Evolutionary conservation across 2,888 invertebrate species (phyloP).

Genomic region (Monoplex corrugatus): DNA sequence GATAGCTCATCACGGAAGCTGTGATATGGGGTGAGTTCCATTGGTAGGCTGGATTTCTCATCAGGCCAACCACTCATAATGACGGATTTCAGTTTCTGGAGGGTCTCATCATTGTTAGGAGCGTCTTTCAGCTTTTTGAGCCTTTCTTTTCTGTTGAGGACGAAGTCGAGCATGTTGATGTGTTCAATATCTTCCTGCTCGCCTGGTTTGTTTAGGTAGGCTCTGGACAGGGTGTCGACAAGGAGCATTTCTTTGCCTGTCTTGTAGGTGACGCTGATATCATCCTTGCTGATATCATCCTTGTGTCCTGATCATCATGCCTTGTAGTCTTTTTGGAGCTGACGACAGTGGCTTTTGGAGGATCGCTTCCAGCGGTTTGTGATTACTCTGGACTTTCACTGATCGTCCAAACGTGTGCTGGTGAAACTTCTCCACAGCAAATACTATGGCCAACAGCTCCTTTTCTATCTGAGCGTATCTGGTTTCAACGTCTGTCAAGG

Average conservation of each 20-base stretch:
- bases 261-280: constrained; percentile 54
- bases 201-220: constrained; percentile 60
- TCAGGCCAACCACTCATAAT: constrained; percentile 12
- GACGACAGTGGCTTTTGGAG: constrained; percentile 55
- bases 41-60: neutral
- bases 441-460: constrained; percentile 62
- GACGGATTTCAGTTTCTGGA: neutral
- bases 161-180: constrained; percentile 50
- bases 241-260: constrained; percentile 54
- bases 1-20: neutral
- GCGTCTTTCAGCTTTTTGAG: constrained; percentile 46
- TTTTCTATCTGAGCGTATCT: constrained; percentile 66
- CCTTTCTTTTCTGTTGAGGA: constrained; percentile 50
- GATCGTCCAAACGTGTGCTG: constrained; percentile 59
- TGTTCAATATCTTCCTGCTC: constrained; percentile 54
- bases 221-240: constrained; percentile 58
- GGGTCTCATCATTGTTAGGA: constrained; percentile 52
- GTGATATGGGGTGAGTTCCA: constrained; percentile 14
- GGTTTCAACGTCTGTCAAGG: constrained; percentile 58
- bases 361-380: constrained; percentile 62
- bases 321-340: constrained; percentile 60
- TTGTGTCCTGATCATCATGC: constrained; percentile 62
- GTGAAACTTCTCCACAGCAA: constrained; percentile 58
- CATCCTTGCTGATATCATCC: too few species aligned
- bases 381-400: constrained; percentile 57